Conservation (phyloP, 2,888 invertebrate genomes). For the Suillia variegata region DNA sequence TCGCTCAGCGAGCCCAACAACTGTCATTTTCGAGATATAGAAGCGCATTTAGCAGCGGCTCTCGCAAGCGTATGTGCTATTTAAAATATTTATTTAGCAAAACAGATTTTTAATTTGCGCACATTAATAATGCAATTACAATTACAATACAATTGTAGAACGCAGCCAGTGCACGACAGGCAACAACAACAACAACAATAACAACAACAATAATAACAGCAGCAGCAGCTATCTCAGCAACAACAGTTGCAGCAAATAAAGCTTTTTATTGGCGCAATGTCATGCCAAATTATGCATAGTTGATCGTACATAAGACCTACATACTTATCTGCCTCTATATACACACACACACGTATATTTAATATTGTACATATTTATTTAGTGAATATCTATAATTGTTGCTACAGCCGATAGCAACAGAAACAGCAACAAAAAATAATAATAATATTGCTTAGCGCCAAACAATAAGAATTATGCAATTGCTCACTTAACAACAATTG, state of each 20-base stretch:
- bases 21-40: too few relatives aligned
- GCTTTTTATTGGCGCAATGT: constrained; percentile 19
- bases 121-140: constrained; percentile 6
- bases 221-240: neutral
- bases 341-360: too few relatives aligned
- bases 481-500: constrained; percentile 5
- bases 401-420: too few relatives aligned
- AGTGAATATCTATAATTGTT: too few relatives aligned
- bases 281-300: constrained; percentile 13
- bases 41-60: too few relatives aligned
- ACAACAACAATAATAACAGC: neutral
- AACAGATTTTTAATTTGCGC: neutral
- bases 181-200: neutral
- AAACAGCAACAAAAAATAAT: too few relatives aligned
- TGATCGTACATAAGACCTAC: neutral
- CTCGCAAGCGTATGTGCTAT: too few relatives aligned
- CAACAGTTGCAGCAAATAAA: neutral
- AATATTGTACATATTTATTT: too few relatives aligned
- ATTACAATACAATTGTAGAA: neutral
- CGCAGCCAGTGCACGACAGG: neutral
- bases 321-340: constrained; percentile 2
- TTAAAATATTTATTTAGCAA: too few relatives aligned
- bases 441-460: too few relatives aligned
- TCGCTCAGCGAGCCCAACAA: too few relatives aligned
- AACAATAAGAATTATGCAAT: neutral